These are phyloP conservation scores for Erannis defoliaria DNA, from an alignment of 2,888 invertebrate genomes.

Conservation along the genomic window DNA sequence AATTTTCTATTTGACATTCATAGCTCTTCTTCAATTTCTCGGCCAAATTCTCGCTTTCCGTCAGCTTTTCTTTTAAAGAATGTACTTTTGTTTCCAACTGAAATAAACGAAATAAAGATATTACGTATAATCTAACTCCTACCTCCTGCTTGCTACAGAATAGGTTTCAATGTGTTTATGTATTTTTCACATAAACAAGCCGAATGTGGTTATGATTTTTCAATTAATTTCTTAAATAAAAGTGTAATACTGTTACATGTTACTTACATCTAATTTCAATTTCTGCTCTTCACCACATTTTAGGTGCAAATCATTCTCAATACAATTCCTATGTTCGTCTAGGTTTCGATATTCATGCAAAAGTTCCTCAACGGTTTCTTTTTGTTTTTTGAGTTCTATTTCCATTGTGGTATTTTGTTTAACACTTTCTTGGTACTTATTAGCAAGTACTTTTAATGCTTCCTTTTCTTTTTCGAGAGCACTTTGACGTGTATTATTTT, in stretches of 20 bases:
- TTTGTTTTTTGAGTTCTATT: slow-evolving; percentile 6
- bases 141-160: no score
- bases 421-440: slow-evolving; percentile 58
- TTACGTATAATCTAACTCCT: background rate
- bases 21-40: slow-evolving; percentile 69
- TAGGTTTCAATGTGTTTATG: no score
- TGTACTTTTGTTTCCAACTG: slow-evolving; percentile 69
- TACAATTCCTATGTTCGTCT: slow-evolving; percentile 41
- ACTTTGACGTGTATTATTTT: slow-evolving; percentile 50
- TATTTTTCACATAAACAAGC: no score
- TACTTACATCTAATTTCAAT: slow-evolving; percentile 51
- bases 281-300: slow-evolving; percentile 58
- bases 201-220: no score
- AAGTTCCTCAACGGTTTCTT: slow-evolving; percentile 8
- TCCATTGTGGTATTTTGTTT: slow-evolving; percentile 21
- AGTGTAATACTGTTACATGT: background rate
- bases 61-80: slow-evolving; percentile 68
- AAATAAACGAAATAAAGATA: slow-evolving; percentile 8
- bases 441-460: slow-evolving; percentile 52
- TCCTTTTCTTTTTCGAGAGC: slow-evolving; percentile 65
- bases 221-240: no score
- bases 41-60: slow-evolving; percentile 66
- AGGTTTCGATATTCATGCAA: slow-evolving; percentile 40
- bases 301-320: slow-evolving; percentile 54
- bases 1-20: slow-evolving; percentile 69